Conservation (phyloP, 2,888 invertebrate species). For the Nomada fabriciana region DNA sequence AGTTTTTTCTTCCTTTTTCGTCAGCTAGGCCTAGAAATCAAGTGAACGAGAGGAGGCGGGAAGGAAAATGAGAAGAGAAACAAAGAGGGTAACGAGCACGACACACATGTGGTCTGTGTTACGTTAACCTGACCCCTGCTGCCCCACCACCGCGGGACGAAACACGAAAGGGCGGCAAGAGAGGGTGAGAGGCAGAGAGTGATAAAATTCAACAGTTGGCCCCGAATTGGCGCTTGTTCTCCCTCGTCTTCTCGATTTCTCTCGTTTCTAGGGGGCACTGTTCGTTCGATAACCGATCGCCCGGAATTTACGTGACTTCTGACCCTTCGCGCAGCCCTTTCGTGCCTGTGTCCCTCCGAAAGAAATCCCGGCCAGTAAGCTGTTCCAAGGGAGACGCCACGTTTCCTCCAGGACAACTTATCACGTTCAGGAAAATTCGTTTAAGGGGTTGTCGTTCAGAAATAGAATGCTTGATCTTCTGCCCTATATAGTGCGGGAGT, state of each 20-base stretch:
- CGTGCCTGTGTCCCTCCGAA: neutral
- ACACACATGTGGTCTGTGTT: conserved; percentile 73
- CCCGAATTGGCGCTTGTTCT: conserved; percentile 74
- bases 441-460: no score
- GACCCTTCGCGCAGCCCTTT: conserved; percentile 30
- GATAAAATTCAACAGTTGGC: conserved; percentile 83
- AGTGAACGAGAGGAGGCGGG: neutral
- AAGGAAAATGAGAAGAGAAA: neutral
- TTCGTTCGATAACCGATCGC: conserved; percentile 67
- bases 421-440: neutral
- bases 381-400: neutral
- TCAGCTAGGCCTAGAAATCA: conserved; percentile 44
- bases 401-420: neutral
- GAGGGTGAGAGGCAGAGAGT: conserved; percentile 59
- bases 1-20: conserved; percentile 49
- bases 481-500: no score
- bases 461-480: neutral
- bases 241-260: conserved; percentile 43
- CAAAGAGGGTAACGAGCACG: conserved; percentile 64
- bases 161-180: conserved; percentile 48
- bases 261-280: conserved; percentile 25
- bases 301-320: conserved; percentile 65
- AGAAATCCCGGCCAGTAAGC: conserved; percentile 19
- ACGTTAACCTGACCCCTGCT: conserved; percentile 56
- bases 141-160: conserved; percentile 20